Conservation (phyloP, 1,140 invertebrate genomes). For the Sminthurides bifidus region DNA sequence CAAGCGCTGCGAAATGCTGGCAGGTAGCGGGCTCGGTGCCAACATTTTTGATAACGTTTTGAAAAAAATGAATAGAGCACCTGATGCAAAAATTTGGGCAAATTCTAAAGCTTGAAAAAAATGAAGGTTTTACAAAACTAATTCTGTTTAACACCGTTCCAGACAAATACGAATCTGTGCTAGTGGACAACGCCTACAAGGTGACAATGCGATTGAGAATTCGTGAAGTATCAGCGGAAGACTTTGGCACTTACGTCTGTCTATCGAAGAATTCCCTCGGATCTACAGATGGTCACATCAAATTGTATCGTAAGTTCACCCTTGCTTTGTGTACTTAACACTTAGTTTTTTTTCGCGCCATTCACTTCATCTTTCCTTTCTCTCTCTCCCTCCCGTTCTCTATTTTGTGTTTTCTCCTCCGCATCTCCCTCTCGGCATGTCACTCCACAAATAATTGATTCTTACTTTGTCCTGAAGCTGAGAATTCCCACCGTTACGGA, state of each 20-base stretch:
- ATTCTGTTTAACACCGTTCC: background rate
- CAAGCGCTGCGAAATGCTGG: too few relatives aligned
- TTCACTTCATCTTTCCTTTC: background rate
- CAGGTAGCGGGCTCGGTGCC: too few relatives aligned
- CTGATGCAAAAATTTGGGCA: too few relatives aligned
- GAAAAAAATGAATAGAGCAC: too few relatives aligned
- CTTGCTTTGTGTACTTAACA: background rate
- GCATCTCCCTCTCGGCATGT: background rate
- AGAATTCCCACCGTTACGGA: too few relatives aligned
- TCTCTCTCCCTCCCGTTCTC: background rate
- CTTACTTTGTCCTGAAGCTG: too few relatives aligned
- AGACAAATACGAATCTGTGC: conserved; percentile 70
- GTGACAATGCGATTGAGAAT: conserved; percentile 74
- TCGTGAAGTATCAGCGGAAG: conserved; percentile 52
- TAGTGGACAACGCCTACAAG: conserved; percentile 63
- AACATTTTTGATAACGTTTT: too few relatives aligned
- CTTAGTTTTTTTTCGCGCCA: background rate
- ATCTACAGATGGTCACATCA: conserved; percentile 78
- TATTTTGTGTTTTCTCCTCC: background rate
- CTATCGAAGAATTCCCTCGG: conserved; percentile 86
- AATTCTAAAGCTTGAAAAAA: too few relatives aligned
- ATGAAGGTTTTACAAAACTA: too few relatives aligned
- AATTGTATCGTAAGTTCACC: conserved; percentile 66
- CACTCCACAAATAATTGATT: background rate
- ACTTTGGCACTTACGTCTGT: conserved; percentile 57